Evolutionary conservation across 2,113 vertebrate species (phyloP).

Genomic region (Hydrolagus affinis): DNA sequence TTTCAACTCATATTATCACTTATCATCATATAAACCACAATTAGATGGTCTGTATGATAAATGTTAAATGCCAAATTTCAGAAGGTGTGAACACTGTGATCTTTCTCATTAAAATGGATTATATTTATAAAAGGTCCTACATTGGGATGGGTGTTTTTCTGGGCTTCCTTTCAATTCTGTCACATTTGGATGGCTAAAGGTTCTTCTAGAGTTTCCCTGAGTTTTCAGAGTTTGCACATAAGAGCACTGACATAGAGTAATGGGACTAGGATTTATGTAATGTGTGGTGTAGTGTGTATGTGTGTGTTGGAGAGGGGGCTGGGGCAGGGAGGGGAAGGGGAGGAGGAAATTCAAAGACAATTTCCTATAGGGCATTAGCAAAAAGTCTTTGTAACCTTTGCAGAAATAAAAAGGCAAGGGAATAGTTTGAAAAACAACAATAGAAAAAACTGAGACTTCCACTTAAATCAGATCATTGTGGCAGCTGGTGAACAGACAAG

Average conservation of each 20-base stretch:
- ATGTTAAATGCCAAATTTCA: not conserved
- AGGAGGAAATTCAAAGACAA: too few species aligned
- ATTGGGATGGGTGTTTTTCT: not conserved
- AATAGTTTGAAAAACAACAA: not conserved
- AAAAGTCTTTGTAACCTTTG: not conserved
- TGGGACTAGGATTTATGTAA: not conserved
- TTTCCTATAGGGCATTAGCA: too few species aligned
- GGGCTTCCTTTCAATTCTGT: not conserved
- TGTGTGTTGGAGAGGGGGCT: not conserved
- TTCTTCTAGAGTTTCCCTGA: too few species aligned
- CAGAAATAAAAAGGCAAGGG: not conserved
- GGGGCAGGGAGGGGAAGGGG: too few species aligned
- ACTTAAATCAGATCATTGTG: slow-evolving; percentile 33
- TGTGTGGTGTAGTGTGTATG: not conserved
- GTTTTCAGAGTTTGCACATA: too few species aligned
- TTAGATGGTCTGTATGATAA: not conserved
- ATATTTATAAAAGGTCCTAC: not conserved
- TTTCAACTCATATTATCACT: not conserved
- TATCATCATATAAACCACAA: not conserved
- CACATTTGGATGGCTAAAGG: too few species aligned
- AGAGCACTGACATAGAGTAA: not conserved
- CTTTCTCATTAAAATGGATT: not conserved
- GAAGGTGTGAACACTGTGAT: not conserved
- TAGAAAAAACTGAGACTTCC: not conserved
- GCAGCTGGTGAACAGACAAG: slow-evolving; percentile 4